Conservation (phyloP, 53 echinoderm and acorn worm species). For the Stichopus horrens region DNA sequence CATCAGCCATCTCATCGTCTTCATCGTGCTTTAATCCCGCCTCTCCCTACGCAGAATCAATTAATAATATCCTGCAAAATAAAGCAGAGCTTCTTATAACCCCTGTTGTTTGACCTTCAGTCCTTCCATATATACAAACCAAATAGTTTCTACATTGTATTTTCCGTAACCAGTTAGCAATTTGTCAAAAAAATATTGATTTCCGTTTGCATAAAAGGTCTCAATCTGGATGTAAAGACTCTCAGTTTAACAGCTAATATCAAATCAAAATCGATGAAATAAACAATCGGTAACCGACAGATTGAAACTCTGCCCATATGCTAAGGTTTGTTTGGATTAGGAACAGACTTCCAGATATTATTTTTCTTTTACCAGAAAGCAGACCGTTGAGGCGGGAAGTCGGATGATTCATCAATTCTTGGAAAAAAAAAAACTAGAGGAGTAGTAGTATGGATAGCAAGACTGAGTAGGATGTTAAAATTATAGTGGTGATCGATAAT, state of each 20-base stretch:
- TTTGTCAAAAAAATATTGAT: not conserved
- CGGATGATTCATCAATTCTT: too few species aligned
- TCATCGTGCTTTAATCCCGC: not conserved
- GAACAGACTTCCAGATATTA: not conserved
- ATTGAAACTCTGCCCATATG: not conserved
- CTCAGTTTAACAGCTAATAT: not conserved
- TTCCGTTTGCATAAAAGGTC: not conserved
- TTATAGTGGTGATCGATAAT: too few species aligned
- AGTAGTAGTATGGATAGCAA: too few species aligned
- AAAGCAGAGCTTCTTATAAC: not conserved
- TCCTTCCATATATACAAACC: too few species aligned
- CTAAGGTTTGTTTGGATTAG: not conserved
- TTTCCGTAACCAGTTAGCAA: not conserved
- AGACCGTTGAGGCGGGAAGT: too few species aligned
- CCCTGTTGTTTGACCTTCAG: too few species aligned
- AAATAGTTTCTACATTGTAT: not conserved
- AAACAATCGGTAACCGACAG: not conserved
- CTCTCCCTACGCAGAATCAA: not conserved
- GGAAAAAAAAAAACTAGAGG: too few species aligned
- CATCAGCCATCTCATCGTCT: not conserved
- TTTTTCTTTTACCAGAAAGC: too few species aligned
- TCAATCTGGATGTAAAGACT: not conserved
- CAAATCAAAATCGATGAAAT: constrained; percentile 18
- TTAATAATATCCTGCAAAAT: not conserved
- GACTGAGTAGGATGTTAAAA: too few species aligned